Conservation (phyloP, 2,797 vertebrate species). For the Ciconia nigra region DNA sequence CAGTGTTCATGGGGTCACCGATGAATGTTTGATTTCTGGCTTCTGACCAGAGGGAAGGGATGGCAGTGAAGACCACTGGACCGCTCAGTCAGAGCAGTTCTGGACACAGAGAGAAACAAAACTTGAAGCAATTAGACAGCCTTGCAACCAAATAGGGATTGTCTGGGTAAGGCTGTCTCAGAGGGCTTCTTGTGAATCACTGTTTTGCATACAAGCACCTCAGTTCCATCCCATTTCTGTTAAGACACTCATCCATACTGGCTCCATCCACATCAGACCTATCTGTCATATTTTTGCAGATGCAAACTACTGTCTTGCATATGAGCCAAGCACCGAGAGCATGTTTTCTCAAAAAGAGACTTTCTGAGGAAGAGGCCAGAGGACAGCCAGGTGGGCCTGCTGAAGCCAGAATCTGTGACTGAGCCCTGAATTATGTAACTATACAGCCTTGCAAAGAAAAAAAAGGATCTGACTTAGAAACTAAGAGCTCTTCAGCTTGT, state of each 20-base stretch:
- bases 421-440: background rate
- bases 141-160: background rate
- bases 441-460: background rate
- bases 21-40: background rate
- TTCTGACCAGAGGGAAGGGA: background rate
- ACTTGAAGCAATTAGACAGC: background rate
- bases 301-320: background rate
- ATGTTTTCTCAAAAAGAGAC: background rate
- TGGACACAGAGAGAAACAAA: background rate
- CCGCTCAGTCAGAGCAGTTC: accelerated
- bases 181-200: background rate
- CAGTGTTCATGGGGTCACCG: accelerated
- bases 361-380: background rate
- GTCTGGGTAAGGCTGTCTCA: background rate
- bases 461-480: background rate
- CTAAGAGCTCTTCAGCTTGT: background rate
- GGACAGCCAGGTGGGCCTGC: background rate
- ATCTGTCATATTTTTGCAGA: background rate
- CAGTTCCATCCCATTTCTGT: background rate
- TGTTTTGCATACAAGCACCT: background rate
- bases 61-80: background rate
- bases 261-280: background rate
- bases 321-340: background rate
- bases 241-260: background rate
- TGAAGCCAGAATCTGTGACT: background rate